Evolutionary conservation across 2,888 invertebrate genomes (phyloP), one percentile per base, ranked within the genome.

Genomic region (Coecobrya sp.): DNA sequence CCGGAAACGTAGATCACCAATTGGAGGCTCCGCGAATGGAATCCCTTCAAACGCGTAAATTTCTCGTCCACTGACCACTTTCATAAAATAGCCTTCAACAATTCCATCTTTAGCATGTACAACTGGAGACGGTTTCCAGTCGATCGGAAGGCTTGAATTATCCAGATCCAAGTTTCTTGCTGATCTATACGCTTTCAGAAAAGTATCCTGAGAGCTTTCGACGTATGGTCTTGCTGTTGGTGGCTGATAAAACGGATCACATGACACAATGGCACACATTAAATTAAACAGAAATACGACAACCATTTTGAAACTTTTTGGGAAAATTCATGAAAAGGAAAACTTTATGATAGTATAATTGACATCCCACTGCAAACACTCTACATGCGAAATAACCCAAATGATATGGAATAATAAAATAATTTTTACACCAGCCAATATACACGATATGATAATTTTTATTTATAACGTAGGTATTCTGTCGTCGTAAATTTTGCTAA

Each of bases 11-110:
- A 68, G 25, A 7, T 85, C n/a, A 16, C 92, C 93, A 0, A 70
- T 62, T 0, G 93, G 93, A 5, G 92, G 59, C 42, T 94, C 91
- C 0, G 93, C 94, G 49, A 93, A 94, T 0, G 94, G 94, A 25
- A 94, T 93, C n/a, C 94, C 94, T 84, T 94, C 93, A 86, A 94
- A 94, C 4, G 94, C 93, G 73, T 92, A 93, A 30, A 94, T 88
- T 11, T 84, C 42, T 42, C 62, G 11, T 4, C 94, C 94, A 86
- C 84, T 92, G 11, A 89, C 27, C 52, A 93, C 93, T 70, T 68
- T 93, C 93, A 93, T 94, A 10, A 92, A 79, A 81, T 93, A 94
- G 0, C 94, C 94, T 68, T 94, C 89, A 19, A 94, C 22, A 11
- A 30, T 62, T 25, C 94, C 94, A 42, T n/a, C 13, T 11, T 88